Evolutionary conservation across 2,113 vertebrate species (phyloP).

Genomic region (Phylloscopus trochilus): DNA sequence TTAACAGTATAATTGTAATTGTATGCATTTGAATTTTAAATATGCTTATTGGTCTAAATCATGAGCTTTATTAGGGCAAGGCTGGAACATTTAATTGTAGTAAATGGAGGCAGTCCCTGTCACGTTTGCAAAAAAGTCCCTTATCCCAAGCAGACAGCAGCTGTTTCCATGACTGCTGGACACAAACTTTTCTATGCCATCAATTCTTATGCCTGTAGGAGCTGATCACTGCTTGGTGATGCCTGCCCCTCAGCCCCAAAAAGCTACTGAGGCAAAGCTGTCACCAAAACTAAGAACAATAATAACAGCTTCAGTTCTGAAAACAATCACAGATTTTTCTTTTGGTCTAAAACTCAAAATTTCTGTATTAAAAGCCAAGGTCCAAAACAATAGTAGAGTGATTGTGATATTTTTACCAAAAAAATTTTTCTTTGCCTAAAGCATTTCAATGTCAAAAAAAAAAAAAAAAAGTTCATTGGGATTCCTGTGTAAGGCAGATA

Average conservation of each 20-base stretch:
- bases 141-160: background rate
- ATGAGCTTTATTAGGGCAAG: slow-evolving; percentile 8
- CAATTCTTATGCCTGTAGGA: background rate
- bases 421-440: background rate
- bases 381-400: background rate
- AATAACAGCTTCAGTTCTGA: background rate
- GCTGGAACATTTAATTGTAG: slow-evolving; percentile 4
- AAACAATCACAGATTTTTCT: background rate
- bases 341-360: background rate
- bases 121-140: background rate
- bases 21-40: slow-evolving; percentile 47
- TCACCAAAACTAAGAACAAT: background rate
- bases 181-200: background rate
- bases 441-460: background rate
- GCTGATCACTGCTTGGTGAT: background rate
- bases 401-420: background rate
- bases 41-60: slow-evolving; percentile 36
- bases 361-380: background rate
- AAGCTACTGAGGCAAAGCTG: background rate
- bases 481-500: background rate
- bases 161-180: background rate
- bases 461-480: background rate
- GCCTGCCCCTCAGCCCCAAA: background rate
- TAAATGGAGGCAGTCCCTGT: background rate
- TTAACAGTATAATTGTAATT: slow-evolving; percentile 9